A percentile compares a stretch with the other conserved stretches of the same genome.
Evolutionary conservation across 92 coral and sea anemone species (phyloP).

Genomic region (Ricordea florida): DNA sequence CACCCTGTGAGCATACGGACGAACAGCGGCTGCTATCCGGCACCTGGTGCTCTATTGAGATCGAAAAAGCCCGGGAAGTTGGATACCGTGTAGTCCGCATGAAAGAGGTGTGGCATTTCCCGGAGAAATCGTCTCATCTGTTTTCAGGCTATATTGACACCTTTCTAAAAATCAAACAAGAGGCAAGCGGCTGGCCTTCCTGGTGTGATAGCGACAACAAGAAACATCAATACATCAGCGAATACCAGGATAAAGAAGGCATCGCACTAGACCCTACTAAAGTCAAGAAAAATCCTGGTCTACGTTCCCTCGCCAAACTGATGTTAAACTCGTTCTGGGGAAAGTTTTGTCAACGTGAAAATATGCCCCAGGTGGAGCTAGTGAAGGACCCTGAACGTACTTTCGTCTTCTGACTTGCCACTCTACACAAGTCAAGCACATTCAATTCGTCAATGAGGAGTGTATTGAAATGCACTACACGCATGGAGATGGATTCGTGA

Average conservation of each 20-base stretch:
- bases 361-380: not conserved
- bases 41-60: conserved; percentile 10
- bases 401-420: too few species aligned
- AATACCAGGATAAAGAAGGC: not conserved
- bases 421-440: too few species aligned
- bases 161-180: not conserved
- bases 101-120: conserved; percentile 7
- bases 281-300: not conserved
- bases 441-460: too few species aligned
- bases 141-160: not conserved
- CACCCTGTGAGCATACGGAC: not conserved
- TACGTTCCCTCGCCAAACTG: conserved; percentile 10
- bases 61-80: not conserved
- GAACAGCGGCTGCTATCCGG: too few species aligned
- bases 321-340: conserved; percentile 22
- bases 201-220: not conserved
- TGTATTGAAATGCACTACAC: too few species aligned
- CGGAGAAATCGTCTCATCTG: not conserved
- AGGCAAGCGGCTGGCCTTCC: conserved; percentile 9
- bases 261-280: not conserved
- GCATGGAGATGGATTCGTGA: too few species aligned
- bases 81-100: not conserved
- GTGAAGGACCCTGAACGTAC: not conserved
- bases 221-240: not conserved
- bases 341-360: not conserved